phyloP scores from a whole-genome alignment of 2,797 vertebrate species.

The Enteromius treurensis region DNA sequence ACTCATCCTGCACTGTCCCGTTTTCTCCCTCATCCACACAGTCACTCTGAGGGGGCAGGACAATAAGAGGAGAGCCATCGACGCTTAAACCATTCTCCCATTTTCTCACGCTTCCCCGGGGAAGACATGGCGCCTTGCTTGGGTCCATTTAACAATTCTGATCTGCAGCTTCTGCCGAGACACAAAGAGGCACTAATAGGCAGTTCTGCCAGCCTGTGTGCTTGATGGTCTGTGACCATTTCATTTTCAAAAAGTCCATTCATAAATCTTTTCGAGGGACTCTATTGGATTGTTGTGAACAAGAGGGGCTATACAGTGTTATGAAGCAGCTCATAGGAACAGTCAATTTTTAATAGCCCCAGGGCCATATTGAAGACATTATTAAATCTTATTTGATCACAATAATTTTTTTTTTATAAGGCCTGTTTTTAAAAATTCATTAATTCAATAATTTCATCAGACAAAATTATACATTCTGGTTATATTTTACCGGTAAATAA shows the following conservation, averaged over 20 bases:
- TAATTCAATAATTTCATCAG: not conserved
- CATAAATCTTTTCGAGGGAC: constrained; percentile 13
- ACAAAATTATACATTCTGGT: too few relatives aligned
- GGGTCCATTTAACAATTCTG: constrained; percentile 12
- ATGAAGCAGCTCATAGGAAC: not conserved
- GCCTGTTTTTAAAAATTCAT: not conserved
- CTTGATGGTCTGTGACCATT: constrained; percentile 21
- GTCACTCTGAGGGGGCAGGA: not conserved
- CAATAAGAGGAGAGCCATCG: constrained; percentile 18
- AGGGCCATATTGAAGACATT: not conserved
- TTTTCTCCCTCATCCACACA: constrained; percentile 11
- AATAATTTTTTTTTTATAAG: too few relatives aligned
- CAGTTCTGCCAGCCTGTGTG: constrained; percentile 15
- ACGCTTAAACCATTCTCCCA: not conserved
- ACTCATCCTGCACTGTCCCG: constrained; percentile 30
- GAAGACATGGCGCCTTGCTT: constrained; percentile 23
- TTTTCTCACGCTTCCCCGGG: constrained; percentile 38
- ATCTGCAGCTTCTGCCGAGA: constrained; percentile 13
- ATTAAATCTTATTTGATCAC: not conserved
- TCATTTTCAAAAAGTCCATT: constrained; percentile 30
- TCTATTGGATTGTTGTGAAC: constrained; percentile 3
- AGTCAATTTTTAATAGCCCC: not conserved
- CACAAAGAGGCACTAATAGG: constrained; percentile 13
- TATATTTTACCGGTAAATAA: too few relatives aligned
- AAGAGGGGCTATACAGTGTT: constrained; percentile 19